Percentiles rank a stretch among this genome's conserved stretches.
These are phyloP conservation scores for Lophotis ruficrista DNA, from an alignment of 2,113 vertebrate species.

Conservation along the genomic window DNA sequence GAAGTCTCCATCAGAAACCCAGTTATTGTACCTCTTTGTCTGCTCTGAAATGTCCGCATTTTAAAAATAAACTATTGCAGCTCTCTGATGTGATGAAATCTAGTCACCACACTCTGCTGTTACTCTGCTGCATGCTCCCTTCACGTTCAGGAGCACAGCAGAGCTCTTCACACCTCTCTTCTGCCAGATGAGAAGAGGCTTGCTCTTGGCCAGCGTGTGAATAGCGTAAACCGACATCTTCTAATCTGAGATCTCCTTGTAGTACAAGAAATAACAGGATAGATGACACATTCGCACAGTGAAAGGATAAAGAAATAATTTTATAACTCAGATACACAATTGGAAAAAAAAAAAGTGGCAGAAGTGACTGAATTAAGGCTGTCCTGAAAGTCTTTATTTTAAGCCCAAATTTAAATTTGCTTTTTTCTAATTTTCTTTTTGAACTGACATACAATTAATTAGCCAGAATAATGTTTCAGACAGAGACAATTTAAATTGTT, in stretches of 20 bases:
- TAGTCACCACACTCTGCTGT: neutral
- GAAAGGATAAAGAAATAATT: neutral
- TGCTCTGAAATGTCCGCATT: neutral
- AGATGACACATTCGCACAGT: neutral
- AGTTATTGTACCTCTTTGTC: neutral
- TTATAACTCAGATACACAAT: neutral
- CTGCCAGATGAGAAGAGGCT: neutral
- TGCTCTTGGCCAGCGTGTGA: neutral
- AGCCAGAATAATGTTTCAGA: neutral
- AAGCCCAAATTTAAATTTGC: neutral
- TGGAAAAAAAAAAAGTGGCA: neutral
- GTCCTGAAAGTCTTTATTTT: neutral
- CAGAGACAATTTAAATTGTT: neutral
- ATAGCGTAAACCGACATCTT: neutral
- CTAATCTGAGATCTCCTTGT: neutral
- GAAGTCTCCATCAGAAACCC: neutral
- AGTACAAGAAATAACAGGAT: neutral
- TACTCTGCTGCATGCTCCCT: neutral
- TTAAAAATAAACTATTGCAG: neutral
- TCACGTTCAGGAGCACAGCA: neutral
- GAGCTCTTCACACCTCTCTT: neutral
- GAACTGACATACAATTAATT: neutral
- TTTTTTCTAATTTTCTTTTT: neutral
- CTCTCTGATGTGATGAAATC: neutral
- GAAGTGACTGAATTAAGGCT: neutral